phyloP scores from a whole-genome alignment of 2,888 invertebrate species.

The Vesta saturnalis region DNA sequence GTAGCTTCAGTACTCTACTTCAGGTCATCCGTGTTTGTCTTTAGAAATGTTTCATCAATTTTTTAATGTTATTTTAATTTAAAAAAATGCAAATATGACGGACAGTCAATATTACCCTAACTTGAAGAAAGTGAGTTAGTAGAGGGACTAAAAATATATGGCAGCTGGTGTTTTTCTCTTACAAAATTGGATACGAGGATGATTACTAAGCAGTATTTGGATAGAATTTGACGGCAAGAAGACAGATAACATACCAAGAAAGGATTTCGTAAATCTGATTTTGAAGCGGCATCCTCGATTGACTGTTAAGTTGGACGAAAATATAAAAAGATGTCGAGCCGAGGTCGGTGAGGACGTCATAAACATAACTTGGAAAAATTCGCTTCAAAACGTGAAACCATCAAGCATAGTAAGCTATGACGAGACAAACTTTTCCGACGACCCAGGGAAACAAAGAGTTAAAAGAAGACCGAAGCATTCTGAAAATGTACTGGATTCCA shows the following conservation, averaged over 20 bases:
- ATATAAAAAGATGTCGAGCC: conserved; percentile 2
- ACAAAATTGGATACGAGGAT: not conserved
- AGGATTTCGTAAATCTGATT: not conserved
- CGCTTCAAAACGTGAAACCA: not conserved
- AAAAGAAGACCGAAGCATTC: not conserved
- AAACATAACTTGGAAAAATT: no score
- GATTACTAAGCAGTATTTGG: not conserved
- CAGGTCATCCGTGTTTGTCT: no score
- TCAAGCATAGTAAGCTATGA: not conserved
- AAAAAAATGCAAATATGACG: no score
- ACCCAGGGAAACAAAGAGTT: not conserved
- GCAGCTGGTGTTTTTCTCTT: no score
- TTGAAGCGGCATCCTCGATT: not conserved
- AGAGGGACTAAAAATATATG: no score
- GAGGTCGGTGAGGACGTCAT: not conserved
- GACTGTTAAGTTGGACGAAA: not conserved
- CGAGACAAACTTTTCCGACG: not conserved
- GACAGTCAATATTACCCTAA: no score
- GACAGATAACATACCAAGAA: not conserved
- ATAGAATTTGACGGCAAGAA: not conserved
- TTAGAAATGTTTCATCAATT: no score
- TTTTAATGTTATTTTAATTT: no score
- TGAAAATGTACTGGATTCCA: not conserved
- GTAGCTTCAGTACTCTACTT: no score
- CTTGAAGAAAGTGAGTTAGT: no score